Evolutionary conservation across 2,888 invertebrate genomes (phyloP).

Genomic region (Polyommatus icarus): DNA sequence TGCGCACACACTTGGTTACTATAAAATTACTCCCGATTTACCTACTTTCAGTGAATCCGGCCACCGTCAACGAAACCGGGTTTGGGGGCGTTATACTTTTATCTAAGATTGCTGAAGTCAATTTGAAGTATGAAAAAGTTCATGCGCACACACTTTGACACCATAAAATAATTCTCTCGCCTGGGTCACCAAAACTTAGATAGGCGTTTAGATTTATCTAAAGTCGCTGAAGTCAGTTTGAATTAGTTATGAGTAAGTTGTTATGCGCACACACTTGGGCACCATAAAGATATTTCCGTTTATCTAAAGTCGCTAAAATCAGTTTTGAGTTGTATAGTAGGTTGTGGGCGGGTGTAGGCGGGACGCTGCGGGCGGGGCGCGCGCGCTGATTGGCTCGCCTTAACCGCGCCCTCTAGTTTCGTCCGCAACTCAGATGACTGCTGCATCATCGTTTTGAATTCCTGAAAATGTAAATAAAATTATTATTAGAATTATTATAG

Average conservation of each 20-base stretch:
- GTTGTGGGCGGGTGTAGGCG: slow-evolving; percentile 70
- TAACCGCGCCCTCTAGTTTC: slow-evolving; percentile 92
- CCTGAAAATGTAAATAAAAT: slow-evolving; percentile 65
- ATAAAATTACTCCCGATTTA: too few relatives aligned
- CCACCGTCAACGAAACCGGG: too few relatives aligned
- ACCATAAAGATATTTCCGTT: slow-evolving; percentile 40
- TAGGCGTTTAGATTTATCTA: slow-evolving; percentile 69
- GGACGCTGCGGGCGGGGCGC: slow-evolving; percentile 52
- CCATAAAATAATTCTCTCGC: not conserved
- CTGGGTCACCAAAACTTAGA: too few relatives aligned
- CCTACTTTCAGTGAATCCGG: too few relatives aligned
- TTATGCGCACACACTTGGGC: too few relatives aligned
- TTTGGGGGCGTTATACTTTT: too few relatives aligned
- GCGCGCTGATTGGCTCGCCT: slow-evolving; percentile 82
- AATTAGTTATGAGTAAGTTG: slow-evolving; percentile 62
- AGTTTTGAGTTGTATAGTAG: slow-evolving; percentile 95
- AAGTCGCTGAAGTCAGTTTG: slow-evolving; percentile 98
- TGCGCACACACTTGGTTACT: too few relatives aligned
- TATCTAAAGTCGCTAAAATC: slow-evolving; percentile 96
- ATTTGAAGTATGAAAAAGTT: slow-evolving; percentile 83
- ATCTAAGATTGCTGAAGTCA: slow-evolving; percentile 88
- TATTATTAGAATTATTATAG: too few relatives aligned
- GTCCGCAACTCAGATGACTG: slow-evolving; percentile 89
- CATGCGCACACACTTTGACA: too few relatives aligned
- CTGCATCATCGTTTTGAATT: slow-evolving; percentile 94